A percentile compares a stretch with the other conserved stretches of the same genome.
These are phyloP conservation scores for Drosophila baimaii DNA, from an alignment of 1,140 invertebrate genomes.

Conservation along the genomic window DNA sequence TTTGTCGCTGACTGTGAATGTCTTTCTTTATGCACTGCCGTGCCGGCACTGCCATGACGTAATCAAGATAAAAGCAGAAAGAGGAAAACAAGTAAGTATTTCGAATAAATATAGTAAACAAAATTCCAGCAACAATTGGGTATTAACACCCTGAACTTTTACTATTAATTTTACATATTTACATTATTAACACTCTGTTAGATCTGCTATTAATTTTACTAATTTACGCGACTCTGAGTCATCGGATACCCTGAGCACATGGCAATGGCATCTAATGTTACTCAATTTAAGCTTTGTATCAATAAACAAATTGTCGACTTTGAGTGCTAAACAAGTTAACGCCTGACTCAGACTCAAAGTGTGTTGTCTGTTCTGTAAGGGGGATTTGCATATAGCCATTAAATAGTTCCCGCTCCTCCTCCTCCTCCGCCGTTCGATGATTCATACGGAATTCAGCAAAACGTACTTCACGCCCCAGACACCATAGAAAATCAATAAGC, in stretches of 20 bases:
- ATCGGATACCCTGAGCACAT: constrained; percentile 37
- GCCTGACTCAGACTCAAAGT: constrained; percentile 50
- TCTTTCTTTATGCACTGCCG: constrained; percentile 24
- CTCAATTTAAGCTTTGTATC: constrained; percentile 22
- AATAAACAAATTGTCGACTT: constrained; percentile 37
- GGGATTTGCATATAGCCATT: constrained; percentile 50
- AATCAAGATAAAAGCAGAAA: constrained; percentile 46
- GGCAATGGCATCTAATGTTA: constrained; percentile 31
- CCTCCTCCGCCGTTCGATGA: constrained; percentile 32
- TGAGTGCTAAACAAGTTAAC: constrained; percentile 16
- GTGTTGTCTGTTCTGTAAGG: constrained; percentile 1
- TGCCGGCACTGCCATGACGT: constrained; percentile 43
- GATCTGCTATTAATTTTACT: constrained; percentile 2
- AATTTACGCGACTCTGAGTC: constrained; percentile 26
- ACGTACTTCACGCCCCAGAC: constrained; percentile 13
- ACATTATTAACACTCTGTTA: too few relatives aligned
- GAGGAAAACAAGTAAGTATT: constrained; percentile 15
- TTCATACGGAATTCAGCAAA: constrained; percentile 37
- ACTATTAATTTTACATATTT: background rate
- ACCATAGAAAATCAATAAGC: constrained; percentile 67
- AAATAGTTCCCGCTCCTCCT: constrained; percentile 15
- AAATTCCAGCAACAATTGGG: constrained; percentile 12
- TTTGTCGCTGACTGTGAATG: constrained; percentile 45
- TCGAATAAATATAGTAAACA: background rate
- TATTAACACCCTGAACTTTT: constrained; percentile 1